Evolutionary conservation across 2,888 invertebrate species (phyloP), one percentile per base, ranked within the genome.

Genomic region (Xanthia togata): DNA sequence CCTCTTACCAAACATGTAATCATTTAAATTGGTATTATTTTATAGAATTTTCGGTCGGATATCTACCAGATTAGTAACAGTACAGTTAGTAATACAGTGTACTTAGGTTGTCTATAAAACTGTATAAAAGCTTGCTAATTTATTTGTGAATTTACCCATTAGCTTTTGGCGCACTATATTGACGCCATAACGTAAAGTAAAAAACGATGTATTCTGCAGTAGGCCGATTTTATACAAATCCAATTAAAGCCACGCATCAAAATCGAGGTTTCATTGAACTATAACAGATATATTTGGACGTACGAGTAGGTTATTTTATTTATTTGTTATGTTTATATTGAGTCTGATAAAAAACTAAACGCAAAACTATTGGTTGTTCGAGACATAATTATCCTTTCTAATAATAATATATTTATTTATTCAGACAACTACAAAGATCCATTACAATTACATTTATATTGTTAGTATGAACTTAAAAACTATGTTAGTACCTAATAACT

Each of bases 161-260:
- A 17, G 65, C 31, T 50, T 82, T 67, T 44, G 4, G 23, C 11
- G 5, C 47, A 14, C 63, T n/a, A 41, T 55, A 69, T 38, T 64
- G 53, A 69, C 26, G 23, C 47, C 31, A 23, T 60, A 14, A 60
- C 12, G 31, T 50, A 70, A 83, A 81, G 81, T 78, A 65, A 60
- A 83, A 81, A 81, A 9, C 83, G 47, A 69, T 83, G 83, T 81
- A 17, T 31, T 35, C 14, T 1, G 23, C 50, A 69, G 63, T 81
- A 83, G 83, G 81, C 81, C 65, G 82, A 47, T 70, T 82, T 75
- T 41, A 47, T 17, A 65, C 47, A 60, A 71, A 70, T 57, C 68
- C 67, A 57, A 55, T 57, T 57, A 47, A 71, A 81, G 44, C 53
- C 17, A 44, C 12, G 23, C 23, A 38, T 60, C 31, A 82, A 70